Conservation (phyloP, 2,113 vertebrate genomes). For the Rallus limicola region DNA sequence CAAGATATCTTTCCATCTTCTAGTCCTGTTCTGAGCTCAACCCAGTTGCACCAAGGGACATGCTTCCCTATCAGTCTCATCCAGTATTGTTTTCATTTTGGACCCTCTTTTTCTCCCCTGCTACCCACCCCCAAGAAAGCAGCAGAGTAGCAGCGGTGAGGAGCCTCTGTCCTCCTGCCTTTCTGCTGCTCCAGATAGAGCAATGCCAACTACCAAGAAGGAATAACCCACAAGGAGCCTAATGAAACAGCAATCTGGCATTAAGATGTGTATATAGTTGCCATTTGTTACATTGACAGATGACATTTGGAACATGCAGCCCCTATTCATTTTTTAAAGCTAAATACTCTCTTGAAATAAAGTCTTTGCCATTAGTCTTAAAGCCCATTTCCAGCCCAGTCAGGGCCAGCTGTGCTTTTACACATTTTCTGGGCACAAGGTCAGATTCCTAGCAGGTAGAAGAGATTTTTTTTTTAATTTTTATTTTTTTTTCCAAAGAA, state of each 20-base stretch:
- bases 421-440: constrained; percentile 48
- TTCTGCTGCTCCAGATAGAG: neutral
- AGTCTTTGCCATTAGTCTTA: constrained; percentile 35
- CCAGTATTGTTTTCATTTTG: neutral
- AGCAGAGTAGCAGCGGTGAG: neutral
- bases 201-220: neutral
- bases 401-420: constrained; percentile 50
- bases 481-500: neutral
- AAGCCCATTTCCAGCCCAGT: constrained; percentile 33
- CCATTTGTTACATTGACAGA: constrained; percentile 58
- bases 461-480: neutral
- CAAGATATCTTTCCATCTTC: neutral
- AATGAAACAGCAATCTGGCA: constrained; percentile 53
- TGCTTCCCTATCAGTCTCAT: accelerated
- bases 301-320: constrained; percentile 49
- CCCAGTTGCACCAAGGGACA: accelerated
- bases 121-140: neutral
- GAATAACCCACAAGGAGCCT: constrained; percentile 22
- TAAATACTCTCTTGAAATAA: constrained; percentile 40
- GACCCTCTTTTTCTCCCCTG: neutral
- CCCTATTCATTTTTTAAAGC: constrained; percentile 52
- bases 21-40: accelerated
- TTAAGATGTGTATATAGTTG: constrained; percentile 13
- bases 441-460: constrained; percentile 21
- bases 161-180: neutral